phyloP scores from a whole-genome alignment of 2,113 vertebrate species.

The Probosciger aterrimus region DNA sequence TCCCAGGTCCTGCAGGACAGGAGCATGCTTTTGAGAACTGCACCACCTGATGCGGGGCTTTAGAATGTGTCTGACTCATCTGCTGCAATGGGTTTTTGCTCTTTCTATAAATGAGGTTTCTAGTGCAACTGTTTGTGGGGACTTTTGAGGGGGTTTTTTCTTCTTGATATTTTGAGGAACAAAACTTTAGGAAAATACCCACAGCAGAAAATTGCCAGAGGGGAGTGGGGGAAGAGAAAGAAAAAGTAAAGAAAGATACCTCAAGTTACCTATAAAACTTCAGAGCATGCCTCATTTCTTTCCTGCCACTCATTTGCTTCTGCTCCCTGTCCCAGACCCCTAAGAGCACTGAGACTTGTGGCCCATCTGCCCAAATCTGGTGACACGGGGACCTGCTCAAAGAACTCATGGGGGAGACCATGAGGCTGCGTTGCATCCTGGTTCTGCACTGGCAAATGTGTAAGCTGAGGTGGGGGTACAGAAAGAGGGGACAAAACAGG shows the following conservation, averaged over 20 bases:
- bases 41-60: not conserved
- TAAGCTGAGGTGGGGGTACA: not conserved
- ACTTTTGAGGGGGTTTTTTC: not conserved
- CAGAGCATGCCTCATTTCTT: not conserved
- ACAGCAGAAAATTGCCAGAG: not conserved
- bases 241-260: not conserved
- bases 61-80: not conserved
- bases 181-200: conserved; percentile 47
- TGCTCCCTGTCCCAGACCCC: not conserved
- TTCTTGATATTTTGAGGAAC: conserved; percentile 49
- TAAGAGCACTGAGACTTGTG: accelerated
- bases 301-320: not conserved
- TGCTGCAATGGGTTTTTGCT: not conserved
- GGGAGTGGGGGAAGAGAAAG: not conserved
- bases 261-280: not conserved
- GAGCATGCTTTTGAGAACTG: accelerated
- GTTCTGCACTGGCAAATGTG: not conserved
- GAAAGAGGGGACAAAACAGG: not conserved
- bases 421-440: not conserved
- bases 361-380: not conserved
- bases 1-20: not conserved
- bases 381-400: not conserved
- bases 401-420: not conserved
- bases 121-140: not conserved
- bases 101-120: not conserved